phyloP scores from a whole-genome alignment of 92 coral and sea anemone species.

The Galaxea fascicularis region DNA sequence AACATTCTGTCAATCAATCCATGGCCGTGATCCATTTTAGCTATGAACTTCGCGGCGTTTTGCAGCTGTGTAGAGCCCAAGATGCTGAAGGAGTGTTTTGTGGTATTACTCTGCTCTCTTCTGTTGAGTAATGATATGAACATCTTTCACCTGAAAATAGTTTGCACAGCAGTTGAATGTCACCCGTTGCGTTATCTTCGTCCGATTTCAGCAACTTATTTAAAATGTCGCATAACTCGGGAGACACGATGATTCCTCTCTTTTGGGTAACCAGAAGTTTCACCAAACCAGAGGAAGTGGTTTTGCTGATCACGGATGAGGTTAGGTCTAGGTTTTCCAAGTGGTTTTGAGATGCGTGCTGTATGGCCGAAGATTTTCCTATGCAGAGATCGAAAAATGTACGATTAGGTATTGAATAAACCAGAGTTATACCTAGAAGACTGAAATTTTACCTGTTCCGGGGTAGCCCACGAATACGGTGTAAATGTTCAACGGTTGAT shows the following conservation, averaged over 20 bases:
- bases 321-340: constrained; percentile 43
- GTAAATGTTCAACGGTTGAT: no score
- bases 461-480: no score
- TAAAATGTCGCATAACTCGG: constrained; percentile 55
- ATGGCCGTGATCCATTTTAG: constrained; percentile 64
- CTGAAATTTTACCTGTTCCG: no score
- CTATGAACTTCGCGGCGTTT: constrained; percentile 31
- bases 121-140: constrained; percentile 65
- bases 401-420: no score
- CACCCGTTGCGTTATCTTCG: constrained; percentile 66
- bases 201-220: constrained; percentile 61
- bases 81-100: constrained; percentile 45
- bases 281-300: constrained; percentile 32
- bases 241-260: constrained; percentile 49
- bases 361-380: constrained; percentile 53
- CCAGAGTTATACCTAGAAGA: no score
- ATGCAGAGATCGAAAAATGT: no score
- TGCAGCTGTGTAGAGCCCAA: background rate
- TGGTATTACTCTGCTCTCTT: constrained; percentile 41
- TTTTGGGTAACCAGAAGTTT: constrained; percentile 39
- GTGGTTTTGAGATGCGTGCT: constrained; percentile 44
- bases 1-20: constrained; percentile 53
- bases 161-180: constrained; percentile 67
- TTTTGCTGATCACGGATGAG: constrained; percentile 50
- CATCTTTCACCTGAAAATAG: constrained; percentile 62